These are phyloP conservation scores for Cantharis lateralis DNA, from an alignment of 2,888 invertebrate species.

Conservation along the genomic window DNA sequence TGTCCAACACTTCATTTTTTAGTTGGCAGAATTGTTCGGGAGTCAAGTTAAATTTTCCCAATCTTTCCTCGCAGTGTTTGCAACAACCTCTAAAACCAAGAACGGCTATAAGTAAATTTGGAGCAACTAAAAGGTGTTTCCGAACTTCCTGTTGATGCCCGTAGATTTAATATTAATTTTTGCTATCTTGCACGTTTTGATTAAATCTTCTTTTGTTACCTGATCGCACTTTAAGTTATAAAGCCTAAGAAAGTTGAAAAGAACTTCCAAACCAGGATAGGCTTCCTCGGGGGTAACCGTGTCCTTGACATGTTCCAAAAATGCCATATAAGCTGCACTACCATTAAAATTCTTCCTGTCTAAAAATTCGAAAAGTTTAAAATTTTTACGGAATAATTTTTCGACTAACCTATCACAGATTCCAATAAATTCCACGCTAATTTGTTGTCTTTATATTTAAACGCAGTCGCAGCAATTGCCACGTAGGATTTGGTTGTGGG, in stretches of 20 bases:
- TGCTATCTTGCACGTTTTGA: constrained; percentile 32
- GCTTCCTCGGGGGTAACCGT: constrained; percentile 15
- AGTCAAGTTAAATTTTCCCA: constrained; percentile 61
- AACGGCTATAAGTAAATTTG: too few species aligned
- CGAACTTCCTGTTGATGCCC: constrained; percentile 35
- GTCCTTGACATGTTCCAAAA: constrained; percentile 32
- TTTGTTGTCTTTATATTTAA: constrained; percentile 60
- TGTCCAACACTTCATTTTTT: constrained; percentile 66
- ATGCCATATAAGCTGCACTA: constrained; percentile 31
- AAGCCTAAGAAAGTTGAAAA: constrained; percentile 62
- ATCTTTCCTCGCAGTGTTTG: constrained; percentile 58
- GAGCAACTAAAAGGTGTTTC: background rate
- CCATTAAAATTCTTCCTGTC: constrained; percentile 32
- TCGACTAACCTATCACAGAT: constrained; percentile 55
- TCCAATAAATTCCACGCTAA: constrained; percentile 66
- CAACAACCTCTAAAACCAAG: constrained; percentile 67
- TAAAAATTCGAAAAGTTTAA: constrained; percentile 20
- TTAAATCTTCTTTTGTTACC: constrained; percentile 48
- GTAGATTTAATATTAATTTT: constrained; percentile 35
- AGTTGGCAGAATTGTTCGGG: constrained; percentile 67
- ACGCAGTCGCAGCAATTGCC: constrained; percentile 63
- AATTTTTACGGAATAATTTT: background rate
- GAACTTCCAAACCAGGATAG: constrained; percentile 58
- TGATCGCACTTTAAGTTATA: constrained; percentile 56
- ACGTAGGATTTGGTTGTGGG: constrained; percentile 61